phyloP scores from a whole-genome alignment of 2,797 vertebrate species.

The Poeciliopsis presidionis region DNA sequence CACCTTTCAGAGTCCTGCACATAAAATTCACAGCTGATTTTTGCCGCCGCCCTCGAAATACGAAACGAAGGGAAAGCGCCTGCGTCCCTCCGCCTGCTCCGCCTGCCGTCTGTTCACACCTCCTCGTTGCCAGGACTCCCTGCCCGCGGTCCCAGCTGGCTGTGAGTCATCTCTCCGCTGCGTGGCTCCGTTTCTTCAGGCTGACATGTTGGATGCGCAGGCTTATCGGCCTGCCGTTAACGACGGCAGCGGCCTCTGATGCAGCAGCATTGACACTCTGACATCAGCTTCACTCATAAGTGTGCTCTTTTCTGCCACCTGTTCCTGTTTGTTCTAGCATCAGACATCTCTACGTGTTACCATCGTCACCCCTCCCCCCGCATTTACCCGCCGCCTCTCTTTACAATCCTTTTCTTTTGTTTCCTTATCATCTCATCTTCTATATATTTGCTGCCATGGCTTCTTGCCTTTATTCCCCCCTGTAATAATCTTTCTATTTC shows the following conservation, averaged over 20 bases:
- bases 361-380: not conserved
- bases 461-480: conserved; percentile 24
- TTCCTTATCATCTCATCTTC: not conserved
- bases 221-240: conserved; percentile 6
- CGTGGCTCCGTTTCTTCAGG: conserved; percentile 23
- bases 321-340: not conserved
- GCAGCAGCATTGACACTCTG: conserved; percentile 33
- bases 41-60: not conserved
- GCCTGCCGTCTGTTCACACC: conserved; percentile 59
- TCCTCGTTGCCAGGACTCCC: conserved; percentile 34
- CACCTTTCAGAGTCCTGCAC: not conserved
- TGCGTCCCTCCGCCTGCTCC: conserved; percentile 50
- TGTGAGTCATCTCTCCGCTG: conserved; percentile 39
- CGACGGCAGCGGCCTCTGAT: conserved; percentile 25
- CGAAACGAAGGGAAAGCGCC: conserved; percentile 12
- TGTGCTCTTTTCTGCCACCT: conserved; percentile 12
- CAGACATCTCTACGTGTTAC: not conserved
- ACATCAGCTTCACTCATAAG: conserved; percentile 47
- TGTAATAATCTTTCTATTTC: conserved; percentile 18
- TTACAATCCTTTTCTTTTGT: not conserved
- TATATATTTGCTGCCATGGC: conserved; percentile 10
- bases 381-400: not conserved
- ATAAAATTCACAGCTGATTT: not conserved
- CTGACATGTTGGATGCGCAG: not conserved
- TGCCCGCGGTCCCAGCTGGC: conserved; percentile 18